Conservation (phyloP, 37 sponge, comb jelly and placozoan species). For the Amphimedon queenslandica region DNA sequence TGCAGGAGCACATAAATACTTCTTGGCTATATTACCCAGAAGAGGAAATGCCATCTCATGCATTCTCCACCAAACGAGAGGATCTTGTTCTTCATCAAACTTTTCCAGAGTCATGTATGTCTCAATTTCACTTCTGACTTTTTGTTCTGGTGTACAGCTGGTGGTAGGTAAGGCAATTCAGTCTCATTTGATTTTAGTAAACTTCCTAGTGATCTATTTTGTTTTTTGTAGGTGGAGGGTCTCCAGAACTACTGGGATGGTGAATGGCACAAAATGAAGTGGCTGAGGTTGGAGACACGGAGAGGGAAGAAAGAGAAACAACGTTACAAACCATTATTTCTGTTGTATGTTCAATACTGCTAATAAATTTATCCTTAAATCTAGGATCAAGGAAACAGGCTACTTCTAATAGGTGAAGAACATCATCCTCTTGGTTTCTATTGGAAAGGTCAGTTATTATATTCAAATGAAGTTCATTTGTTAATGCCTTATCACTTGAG, state of each 20-base stretch:
- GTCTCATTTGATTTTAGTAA: constrained; percentile 3
- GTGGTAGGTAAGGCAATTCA: not conserved
- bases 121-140: not conserved
- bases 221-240: not conserved
- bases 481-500: constrained; percentile 8
- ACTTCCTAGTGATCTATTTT: not conserved
- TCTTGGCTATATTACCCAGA: constrained; percentile 16
- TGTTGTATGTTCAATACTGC: not conserved
- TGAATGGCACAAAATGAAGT: not conserved
- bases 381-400: constrained; percentile 32
- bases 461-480: constrained; percentile 1
- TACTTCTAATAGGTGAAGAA: constrained; percentile 8
- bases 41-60: not conserved
- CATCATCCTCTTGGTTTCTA: not conserved
- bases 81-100: constrained; percentile 8
- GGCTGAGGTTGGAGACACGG: not conserved
- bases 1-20: constrained; percentile 21
- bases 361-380: constrained; percentile 14
- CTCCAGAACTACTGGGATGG: not conserved
- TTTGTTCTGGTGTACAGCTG: not conserved
- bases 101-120: not conserved
- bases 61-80: constrained; percentile 32
- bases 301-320: not conserved
- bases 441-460: not conserved
- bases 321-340: not conserved